Conservation (phyloP, 2,888 invertebrate species). For the Exephanes ischioxanthus region DNA sequence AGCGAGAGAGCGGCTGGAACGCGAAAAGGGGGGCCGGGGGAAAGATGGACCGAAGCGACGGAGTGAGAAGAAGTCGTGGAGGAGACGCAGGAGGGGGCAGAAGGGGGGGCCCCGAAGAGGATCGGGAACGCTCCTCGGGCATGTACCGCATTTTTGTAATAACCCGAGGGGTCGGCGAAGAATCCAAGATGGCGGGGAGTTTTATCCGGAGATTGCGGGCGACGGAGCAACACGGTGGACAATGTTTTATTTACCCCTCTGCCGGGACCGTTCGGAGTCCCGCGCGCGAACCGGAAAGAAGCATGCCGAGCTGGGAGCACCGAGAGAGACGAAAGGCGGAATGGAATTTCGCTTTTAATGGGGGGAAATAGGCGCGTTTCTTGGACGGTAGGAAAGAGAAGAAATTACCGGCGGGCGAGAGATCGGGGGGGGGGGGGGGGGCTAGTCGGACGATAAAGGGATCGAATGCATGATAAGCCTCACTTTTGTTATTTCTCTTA, state of each 20-base stretch:
- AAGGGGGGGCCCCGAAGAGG: slow-evolving; percentile 58
- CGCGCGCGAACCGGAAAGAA: not conserved
- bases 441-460: not conserved
- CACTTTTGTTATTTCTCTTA: too few relatives aligned
- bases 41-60: slow-evolving; percentile 16
- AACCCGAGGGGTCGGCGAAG: slow-evolving; percentile 81
- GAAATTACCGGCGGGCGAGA: slow-evolving; percentile 38
- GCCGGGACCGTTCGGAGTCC: slow-evolving; percentile 34
- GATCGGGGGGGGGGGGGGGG: slow-evolving; percentile 9
- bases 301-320: slow-evolving; percentile 16
- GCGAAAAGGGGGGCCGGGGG: not conserved
- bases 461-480: too few relatives aligned
- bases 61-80: slow-evolving; percentile 11
- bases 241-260: slow-evolving; percentile 70
- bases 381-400: slow-evolving; percentile 70
- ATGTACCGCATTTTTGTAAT: slow-evolving; percentile 78
- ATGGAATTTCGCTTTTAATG: slow-evolving; percentile 84
- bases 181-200: slow-evolving; percentile 82
- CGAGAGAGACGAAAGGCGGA: slow-evolving; percentile 73
- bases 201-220: slow-evolving; percentile 61
- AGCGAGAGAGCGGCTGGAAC: not conserved
- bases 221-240: slow-evolving; percentile 42
- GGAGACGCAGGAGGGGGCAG: slow-evolving; percentile 25
- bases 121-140: slow-evolving; percentile 69
- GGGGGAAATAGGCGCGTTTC: slow-evolving; percentile 76